Base-by-base conservation (phyloP, 2,888 invertebrate genomes). In the Diplolepis rosae region DNA sequence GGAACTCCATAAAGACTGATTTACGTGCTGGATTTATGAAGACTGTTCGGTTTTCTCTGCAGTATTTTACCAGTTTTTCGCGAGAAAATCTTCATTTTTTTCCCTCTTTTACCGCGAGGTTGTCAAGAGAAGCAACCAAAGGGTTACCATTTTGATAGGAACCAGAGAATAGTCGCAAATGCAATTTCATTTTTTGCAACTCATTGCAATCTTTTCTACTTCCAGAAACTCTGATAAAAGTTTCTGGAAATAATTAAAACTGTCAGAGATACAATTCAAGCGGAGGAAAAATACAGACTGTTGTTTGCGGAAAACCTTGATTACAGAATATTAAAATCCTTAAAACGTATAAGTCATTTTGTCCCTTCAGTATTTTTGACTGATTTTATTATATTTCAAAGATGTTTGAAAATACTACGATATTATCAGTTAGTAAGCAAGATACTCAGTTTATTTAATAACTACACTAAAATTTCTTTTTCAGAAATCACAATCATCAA, bases 21-120 rank as follows among this genome's bases (percentile, higher is more conserved):
- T 87, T 87, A 87, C 85, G 85, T 80, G 80, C 80, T 77, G 83
- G 84, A 87, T 87, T 87, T 87, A 87, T 85, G 86, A 85, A 85
- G 85, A 85, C 82, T 80, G 84, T 85, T 87, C 81, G 85, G 83
- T 85, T 86, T 84, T 85, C 83, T 82, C 72, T 79, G 79, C 80
- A 80, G 80, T 85, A 85, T 84, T 85, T 83, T 83, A 83, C 81
- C 79, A 73, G 77, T 73, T 75, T 69, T 71, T 39, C 79, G 69
- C 72, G 76, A 65, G 77, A 68, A 71, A 73, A 80, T 79, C 79
- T 30, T 52, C 1, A 52, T n/a, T 77, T 78, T 76, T 69, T 74
- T 45, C 32, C 6, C 61, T 18, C 45, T 66, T 68, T 56, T 32
- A 67, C 54, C 56, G 42, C 24, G 68, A 39, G 28, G 13, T 65